These are phyloP conservation scores for Aphaenogaster floridana DNA, from an alignment of 1,140 invertebrate genomes.

Conservation along the genomic window DNA sequence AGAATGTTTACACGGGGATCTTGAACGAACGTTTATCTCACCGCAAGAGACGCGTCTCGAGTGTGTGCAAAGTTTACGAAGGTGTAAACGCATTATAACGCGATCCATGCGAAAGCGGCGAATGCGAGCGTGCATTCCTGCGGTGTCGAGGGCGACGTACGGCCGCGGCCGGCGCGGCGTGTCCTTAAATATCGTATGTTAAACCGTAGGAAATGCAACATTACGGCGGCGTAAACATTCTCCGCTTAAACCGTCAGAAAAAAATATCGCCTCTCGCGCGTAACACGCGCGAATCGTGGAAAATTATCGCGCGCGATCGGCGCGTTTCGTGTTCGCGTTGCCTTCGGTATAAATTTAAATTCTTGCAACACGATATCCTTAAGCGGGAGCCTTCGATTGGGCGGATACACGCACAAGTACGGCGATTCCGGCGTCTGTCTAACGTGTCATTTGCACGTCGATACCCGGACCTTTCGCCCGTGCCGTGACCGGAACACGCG, in stretches of 20 bases:
- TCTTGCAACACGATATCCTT: conserved; percentile 41
- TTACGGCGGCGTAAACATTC: conserved; percentile 8
- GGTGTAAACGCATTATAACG: conserved; percentile 38
- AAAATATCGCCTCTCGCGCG: conserved; percentile 5
- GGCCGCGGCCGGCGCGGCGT: neutral
- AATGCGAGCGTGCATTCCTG: conserved; percentile 35
- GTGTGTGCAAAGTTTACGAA: conserved; percentile 6
- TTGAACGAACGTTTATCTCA: conserved; percentile 35
- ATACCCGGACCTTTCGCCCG: conserved; percentile 35
- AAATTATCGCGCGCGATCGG: conserved; percentile 29
- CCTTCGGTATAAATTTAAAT: conserved; percentile 46
- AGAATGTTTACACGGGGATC: conserved; percentile 18
- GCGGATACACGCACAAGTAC: conserved; percentile 11
- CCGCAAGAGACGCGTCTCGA: conserved; percentile 24
- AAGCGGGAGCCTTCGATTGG: neutral
- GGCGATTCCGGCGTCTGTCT: conserved; percentile 19
- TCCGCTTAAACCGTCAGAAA: neutral
- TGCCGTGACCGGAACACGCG: conserved; percentile 57
- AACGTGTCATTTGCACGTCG: conserved; percentile 61
- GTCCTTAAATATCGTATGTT: conserved; percentile 4
- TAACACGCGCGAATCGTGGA: conserved; percentile 35
- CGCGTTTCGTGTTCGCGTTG: conserved; percentile 29
- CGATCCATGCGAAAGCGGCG: conserved; percentile 25
- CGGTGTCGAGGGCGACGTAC: conserved; percentile 21
- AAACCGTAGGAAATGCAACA: conserved; percentile 4